phyloP scores from a whole-genome alignment of 1,140 invertebrate species.

The Trissolcus basalis region DNA sequence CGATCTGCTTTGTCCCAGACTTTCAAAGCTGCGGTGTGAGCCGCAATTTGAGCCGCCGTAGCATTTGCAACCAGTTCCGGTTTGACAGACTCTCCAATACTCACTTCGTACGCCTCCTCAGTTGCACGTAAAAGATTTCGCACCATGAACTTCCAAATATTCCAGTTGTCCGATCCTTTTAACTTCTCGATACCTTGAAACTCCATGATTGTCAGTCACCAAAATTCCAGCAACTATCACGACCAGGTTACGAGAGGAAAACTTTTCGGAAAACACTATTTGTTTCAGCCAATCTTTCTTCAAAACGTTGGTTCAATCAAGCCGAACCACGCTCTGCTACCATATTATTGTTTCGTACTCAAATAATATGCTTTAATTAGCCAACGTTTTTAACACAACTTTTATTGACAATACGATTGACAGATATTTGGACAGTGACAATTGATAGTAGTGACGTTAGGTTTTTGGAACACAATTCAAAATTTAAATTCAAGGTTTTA shows the following conservation, averaged over 20 bases:
- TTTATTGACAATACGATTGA: neutral
- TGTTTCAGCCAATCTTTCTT: slow-evolving; percentile 9
- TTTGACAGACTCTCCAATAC: slow-evolving; percentile 23
- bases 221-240: slow-evolving; percentile 5
- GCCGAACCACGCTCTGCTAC: slow-evolving; percentile 31
- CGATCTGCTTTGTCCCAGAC: slow-evolving; percentile 48
- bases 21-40: slow-evolving; percentile 13
- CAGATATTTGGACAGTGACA: no score
- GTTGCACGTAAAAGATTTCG: slow-evolving; percentile 40
- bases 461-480: neutral
- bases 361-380: slow-evolving; percentile 2
- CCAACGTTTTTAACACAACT: neutral
- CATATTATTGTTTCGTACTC: slow-evolving; percentile 19
- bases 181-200: slow-evolving; percentile 39
- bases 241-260: neutral
- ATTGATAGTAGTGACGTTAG: neutral
- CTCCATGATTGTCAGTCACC: slow-evolving; percentile 28
- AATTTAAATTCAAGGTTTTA: neutral
- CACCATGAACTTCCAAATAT: slow-evolving; percentile 37
- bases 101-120: slow-evolving; percentile 41
- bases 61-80: neutral
- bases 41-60: neutral
- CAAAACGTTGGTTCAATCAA: slow-evolving; percentile 2
- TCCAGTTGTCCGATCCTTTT: slow-evolving; percentile 41
- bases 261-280: neutral